These are phyloP conservation scores for Troides aeacus DNA, from an alignment of 2,888 invertebrate species.

Conservation along the genomic window DNA sequence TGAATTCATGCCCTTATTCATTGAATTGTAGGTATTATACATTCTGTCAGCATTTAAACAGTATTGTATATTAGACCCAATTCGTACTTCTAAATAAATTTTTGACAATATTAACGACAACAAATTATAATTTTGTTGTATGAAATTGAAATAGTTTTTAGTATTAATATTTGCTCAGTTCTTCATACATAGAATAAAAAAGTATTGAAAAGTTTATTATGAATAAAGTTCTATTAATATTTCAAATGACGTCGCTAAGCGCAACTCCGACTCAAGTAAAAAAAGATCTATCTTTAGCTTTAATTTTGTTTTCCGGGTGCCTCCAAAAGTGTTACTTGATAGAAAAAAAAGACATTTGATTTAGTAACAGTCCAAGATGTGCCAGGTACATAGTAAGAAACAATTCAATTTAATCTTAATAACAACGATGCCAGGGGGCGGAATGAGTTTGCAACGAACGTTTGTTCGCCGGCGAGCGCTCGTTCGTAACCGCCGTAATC, in stretches of 20 bases:
- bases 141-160: no score
- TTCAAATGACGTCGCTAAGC: no score
- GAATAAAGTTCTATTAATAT: no score
- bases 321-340: no score
- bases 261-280: no score
- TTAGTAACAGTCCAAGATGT: no score
- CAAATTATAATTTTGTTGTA: background rate
- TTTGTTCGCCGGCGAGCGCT: constrained; percentile 44
- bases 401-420: constrained; percentile 23
- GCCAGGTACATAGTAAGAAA: background rate
- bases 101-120: background rate
- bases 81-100: background rate
- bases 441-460: constrained; percentile 22
- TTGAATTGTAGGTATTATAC: constrained; percentile 17
- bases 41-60: constrained; percentile 4
- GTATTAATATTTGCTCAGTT: no score
- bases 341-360: no score
- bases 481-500: constrained; percentile 61
- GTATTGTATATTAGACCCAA: background rate
- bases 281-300: no score
- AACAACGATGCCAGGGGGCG: constrained; percentile 13
- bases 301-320: no score
- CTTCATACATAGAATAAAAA: no score
- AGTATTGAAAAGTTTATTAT: no score
- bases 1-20: constrained; percentile 23